Conservation (phyloP, 2,888 invertebrate species). For the Ryuthela nishihirai region DNA sequence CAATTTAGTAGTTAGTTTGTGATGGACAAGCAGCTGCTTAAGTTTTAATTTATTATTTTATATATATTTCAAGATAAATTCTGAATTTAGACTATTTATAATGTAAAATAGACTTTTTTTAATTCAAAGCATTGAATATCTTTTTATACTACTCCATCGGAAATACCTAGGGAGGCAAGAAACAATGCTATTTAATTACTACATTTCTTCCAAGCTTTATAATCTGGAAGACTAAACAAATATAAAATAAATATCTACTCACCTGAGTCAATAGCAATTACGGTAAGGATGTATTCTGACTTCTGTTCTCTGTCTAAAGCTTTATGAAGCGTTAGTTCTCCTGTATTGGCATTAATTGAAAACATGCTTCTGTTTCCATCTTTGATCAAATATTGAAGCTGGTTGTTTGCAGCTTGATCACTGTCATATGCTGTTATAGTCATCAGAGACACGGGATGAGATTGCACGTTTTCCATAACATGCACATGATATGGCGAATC, state of each 20-base stretch:
- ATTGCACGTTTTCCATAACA: constrained; percentile 77
- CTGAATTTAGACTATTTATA: no score
- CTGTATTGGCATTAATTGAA: constrained; percentile 84
- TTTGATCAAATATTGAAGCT: constrained; percentile 88
- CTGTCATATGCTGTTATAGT: constrained; percentile 83
- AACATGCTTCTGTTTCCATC: constrained; percentile 83
- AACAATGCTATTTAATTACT: no score
- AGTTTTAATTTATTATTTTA: no score
- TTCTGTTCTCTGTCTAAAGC: constrained; percentile 80
- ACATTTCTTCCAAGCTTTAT: no score
- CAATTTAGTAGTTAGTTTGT: no score
- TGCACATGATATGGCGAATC: constrained; percentile 92
- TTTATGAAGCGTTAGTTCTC: constrained; percentile 78
- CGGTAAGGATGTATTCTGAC: constrained; percentile 76
- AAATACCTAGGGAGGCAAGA: no score
- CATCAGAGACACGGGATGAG: constrained; percentile 59
- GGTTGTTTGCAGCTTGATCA: constrained; percentile 83
- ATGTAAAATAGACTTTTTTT: no score
- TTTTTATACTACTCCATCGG: no score
- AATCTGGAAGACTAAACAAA: not conserved
- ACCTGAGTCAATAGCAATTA: constrained; percentile 94
- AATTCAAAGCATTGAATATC: no score
- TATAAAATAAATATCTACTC: constrained; percentile 50
- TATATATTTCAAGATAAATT: no score
- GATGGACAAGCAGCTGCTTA: no score